These are phyloP conservation scores for Lypha dubia DNA, from an alignment of 2,888 invertebrate species.

Conservation along the genomic window DNA sequence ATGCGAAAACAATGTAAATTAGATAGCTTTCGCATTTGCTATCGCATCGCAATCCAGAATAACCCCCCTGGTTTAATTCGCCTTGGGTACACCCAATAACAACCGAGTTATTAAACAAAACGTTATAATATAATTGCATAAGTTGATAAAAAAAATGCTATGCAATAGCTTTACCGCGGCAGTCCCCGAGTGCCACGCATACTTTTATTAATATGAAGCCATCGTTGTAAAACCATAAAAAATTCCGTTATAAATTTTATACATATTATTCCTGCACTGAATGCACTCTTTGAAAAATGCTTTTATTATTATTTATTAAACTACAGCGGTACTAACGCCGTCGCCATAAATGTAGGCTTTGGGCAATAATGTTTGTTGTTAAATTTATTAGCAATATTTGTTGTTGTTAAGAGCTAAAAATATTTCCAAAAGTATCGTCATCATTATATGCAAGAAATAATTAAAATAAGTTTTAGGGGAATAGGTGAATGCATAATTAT, in stretches of 20 bases:
- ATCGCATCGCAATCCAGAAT: too few species aligned
- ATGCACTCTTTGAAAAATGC: slow-evolving; percentile 10
- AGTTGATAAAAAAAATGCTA: too few species aligned
- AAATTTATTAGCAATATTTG: slow-evolving; percentile 8
- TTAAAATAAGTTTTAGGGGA: neutral
- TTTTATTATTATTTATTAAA: neutral
- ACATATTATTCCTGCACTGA: slow-evolving; percentile 7
- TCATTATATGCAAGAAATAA: slow-evolving; percentile 43
- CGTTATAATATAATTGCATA: too few species aligned
- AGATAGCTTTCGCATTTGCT: too few species aligned
- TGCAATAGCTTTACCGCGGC: too few species aligned
- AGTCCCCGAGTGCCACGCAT: too few species aligned
- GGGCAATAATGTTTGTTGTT: neutral
- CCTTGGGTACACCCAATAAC: too few species aligned
- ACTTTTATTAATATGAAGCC: too few species aligned
- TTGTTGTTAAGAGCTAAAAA: slow-evolving; percentile 69
- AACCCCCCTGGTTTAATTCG: too few species aligned
- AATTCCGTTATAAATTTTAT: neutral
- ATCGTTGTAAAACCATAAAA: too few species aligned
- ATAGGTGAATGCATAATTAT: slow-evolving; percentile 34
- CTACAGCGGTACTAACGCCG: slow-evolving; percentile 10
- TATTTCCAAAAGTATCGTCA: slow-evolving; percentile 71
- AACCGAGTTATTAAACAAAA: too few species aligned
- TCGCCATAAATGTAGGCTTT: slow-evolving; percentile 9
- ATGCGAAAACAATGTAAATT: too few species aligned